Evolutionary conservation across 2,797 vertebrate species (phyloP), one percentile per base, ranked within the genome.

Genomic region (Anolis apletophallus): DNA sequence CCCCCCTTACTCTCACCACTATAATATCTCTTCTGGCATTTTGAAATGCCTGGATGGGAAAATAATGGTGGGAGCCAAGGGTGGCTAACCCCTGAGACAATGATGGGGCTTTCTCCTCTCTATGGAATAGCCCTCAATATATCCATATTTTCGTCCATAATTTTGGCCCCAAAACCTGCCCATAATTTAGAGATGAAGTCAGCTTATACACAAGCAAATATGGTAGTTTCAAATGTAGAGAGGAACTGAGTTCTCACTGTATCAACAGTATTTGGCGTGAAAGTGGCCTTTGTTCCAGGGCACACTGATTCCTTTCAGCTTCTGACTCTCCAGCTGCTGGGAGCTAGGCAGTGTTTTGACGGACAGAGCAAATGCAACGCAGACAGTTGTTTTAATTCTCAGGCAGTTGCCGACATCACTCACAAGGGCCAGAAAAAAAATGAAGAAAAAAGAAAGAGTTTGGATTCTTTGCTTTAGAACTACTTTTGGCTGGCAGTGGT

Each of bases 231-330:
- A 55, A 92, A 81, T 94, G 95, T 91, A 83, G 94, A 95, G 95
- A 95, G 94, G 96, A 96, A 93, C 95, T 96, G 95, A 92, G 95
- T 95, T 94, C 95, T 95, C 95, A 96, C 95, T 96, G 94, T 96
- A 95, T 95, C 95, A 90, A 88, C 93, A 90, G 94, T 94, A 92
- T 95, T 96, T 95, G 95, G 96, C 91, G 32, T 97, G 94, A 95
- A 95, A 96, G 96, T 89, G 93, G 94, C 93, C 91, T 92, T 97
- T 97, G 96, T 97, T 89, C 64, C 86, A 19, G 0, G 69, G 92
- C 93, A 97, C 96, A 97, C 95, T 95, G 95, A 91, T 90, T 88
- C 95, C 94, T 95, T 97, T 97, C 95, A 97, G 91, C 91, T 94
- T 90, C 83, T 77, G 81, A 71, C 83, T 26, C 73, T 95, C 94